These are phyloP conservation scores for Lucifuga dentata DNA, from an alignment of 2,113 vertebrate species.

Conservation along the genomic window DNA sequence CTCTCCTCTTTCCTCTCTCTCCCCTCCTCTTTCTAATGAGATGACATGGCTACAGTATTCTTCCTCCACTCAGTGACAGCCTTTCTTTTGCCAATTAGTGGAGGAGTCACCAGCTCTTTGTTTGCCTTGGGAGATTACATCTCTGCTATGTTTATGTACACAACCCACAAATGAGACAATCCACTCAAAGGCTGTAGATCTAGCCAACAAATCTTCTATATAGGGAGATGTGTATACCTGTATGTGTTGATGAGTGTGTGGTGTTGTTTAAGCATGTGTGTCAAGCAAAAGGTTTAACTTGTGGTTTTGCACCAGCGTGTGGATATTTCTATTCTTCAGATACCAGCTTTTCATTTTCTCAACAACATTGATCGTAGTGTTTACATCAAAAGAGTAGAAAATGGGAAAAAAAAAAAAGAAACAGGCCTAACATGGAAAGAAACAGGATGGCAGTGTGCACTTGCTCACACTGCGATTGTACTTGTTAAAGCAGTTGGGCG, in stretches of 20 bases:
- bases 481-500: neutral
- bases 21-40: slow-evolving; percentile 59
- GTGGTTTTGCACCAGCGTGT: neutral
- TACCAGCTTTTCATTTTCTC: neutral
- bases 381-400: slow-evolving; percentile 19
- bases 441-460: neutral
- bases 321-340: neutral
- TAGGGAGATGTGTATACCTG: neutral
- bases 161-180: slow-evolving; percentile 67
- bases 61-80: slow-evolving; percentile 62
- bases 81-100: slow-evolving; percentile 77
- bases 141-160: slow-evolving; percentile 63
- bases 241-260: neutral
- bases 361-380: slow-evolving; percentile 32
- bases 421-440: slow-evolving; percentile 5
- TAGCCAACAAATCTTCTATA: slow-evolving; percentile 45
- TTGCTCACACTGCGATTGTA: neutral
- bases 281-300: neutral
- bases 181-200: slow-evolving; percentile 58
- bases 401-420: slow-evolving; percentile 4
- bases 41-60: slow-evolving; percentile 58
- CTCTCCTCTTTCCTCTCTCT: neutral
- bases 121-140: slow-evolving; percentile 73
- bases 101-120: slow-evolving; percentile 57
- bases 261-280: neutral